Evolutionary conservation across 2,888 invertebrate genomes (phyloP), one percentile per base, ranked within the genome.

Genomic region (Ophion obscuratus): DNA sequence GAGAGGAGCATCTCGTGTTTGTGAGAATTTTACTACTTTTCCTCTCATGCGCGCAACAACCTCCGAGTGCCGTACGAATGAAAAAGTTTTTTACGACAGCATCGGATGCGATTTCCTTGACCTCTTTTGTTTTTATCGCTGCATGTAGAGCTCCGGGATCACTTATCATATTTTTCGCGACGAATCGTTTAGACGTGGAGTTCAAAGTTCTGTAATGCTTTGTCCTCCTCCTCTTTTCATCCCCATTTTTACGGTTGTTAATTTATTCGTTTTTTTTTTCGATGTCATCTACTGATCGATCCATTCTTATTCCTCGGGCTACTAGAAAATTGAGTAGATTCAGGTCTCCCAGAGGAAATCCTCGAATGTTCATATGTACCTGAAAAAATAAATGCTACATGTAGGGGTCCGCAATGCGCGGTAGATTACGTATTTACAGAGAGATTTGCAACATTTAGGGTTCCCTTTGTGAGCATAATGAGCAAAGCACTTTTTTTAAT

Each of bases 1-100:
- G 70, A 70, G n/a, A 36, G 31, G 68, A 68, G 66, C 47, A 75
- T 47, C 24, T 67, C 36, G 57, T 24, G 40, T 67, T 14, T 27
- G 57, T 81, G 44, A 36, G 76, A 47, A 47, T 47, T 81, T 62
- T 75, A 64, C 47, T 47, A 70, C 59, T 36, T 62, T 68, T 73
- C 31, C 10, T 71, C 53, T 71, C 53, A 14, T 70, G 17, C 27
- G 57, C 10, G 71, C 71, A 73, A 36, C 71, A 73, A 59, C 36
- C 71, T 73, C 57, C 20, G 36, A 59, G 57, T 57, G 36, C 10
- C n/a, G 17, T 20, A 24, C 40, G 20, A 44, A 74, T n/a, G 24
- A 62, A 62, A 24, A 57, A 24, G 62, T 24, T 44, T 62, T 53
- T 53, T 53, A 62, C 62, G 61, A 74, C 27, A 44, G 74, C 24